Percentiles rank a stretch among this genome's conserved stretches.
Conservation (phyloP, 2,113 vertebrate genomes). For the Calyptomena viridis region DNA sequence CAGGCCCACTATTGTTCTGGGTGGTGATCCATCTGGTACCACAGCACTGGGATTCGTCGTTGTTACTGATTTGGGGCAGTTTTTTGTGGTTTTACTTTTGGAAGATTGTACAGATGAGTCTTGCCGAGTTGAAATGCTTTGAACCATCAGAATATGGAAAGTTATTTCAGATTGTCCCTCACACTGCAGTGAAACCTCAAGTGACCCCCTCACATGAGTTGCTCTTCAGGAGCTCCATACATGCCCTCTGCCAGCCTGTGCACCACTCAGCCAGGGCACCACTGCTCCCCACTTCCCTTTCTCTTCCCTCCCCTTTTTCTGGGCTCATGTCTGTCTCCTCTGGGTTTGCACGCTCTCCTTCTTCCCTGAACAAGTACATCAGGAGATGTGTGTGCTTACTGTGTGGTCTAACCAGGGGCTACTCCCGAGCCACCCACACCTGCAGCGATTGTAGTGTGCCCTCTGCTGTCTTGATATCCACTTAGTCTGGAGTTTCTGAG, state of each 20-base stretch:
- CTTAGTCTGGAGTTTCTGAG: not conserved
- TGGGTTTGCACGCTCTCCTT: not conserved
- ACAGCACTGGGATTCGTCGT: fast-evolving
- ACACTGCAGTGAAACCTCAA: not conserved
- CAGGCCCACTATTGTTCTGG: not conserved
- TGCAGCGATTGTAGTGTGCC: slow-evolving; percentile 28
- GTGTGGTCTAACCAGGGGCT: not conserved
- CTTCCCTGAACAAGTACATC: not conserved
- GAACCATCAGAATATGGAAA: not conserved
- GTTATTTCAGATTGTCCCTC: not conserved
- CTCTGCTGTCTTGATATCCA: slow-evolving; percentile 27
- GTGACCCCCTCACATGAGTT: not conserved
- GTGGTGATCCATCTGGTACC: not conserved
- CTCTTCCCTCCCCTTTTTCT: not conserved
- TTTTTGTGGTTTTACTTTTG: fast-evolving
- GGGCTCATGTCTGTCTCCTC: not conserved
- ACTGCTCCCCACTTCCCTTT: not conserved
- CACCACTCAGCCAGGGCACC: not conserved
- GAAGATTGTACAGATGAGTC: not conserved
- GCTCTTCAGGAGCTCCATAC: not conserved
- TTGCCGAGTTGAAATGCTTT: not conserved
- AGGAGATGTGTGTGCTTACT: not conserved
- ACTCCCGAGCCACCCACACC: fast-evolving
- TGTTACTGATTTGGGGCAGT: fast-evolving
- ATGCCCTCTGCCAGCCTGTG: not conserved